phyloP scores from a whole-genome alignment of 2,797 vertebrate species.

The Clamator glandarius region DNA sequence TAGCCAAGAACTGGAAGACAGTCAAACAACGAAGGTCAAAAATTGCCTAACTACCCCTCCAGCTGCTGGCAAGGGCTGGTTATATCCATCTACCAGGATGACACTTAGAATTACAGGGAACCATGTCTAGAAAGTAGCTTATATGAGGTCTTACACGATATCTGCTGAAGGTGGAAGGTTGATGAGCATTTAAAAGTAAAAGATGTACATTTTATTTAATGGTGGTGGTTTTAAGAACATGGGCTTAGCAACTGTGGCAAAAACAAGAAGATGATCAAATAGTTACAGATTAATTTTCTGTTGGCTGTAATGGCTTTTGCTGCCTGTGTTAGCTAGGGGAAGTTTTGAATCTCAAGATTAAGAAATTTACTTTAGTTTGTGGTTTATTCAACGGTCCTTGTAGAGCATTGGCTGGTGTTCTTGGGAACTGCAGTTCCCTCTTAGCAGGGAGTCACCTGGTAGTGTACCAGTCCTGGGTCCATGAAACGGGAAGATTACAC shows the following conservation, averaged over 20 bases:
- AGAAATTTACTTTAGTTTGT: neutral
- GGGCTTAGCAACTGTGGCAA: neutral
- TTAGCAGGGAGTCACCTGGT: neutral
- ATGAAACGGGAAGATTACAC: accelerated
- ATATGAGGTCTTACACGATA: accelerated
- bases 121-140: neutral
- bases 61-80: neutral
- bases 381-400: neutral
- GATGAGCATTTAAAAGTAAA: neutral
- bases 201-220: neutral
- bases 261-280: neutral
- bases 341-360: neutral
- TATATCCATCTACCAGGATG: neutral
- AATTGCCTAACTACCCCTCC: neutral
- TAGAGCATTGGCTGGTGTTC: neutral
- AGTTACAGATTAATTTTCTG: neutral
- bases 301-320: neutral
- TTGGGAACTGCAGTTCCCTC: neutral
- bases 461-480: neutral
- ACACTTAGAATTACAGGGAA: neutral
- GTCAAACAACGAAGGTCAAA: neutral
- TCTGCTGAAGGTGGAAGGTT: neutral
- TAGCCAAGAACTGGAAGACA: neutral
- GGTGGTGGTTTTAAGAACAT: neutral
- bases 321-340: accelerated